These are phyloP conservation scores for Zaprionus lineosus DNA, from an alignment of 2,888 invertebrate species.

Conservation along the genomic window DNA sequence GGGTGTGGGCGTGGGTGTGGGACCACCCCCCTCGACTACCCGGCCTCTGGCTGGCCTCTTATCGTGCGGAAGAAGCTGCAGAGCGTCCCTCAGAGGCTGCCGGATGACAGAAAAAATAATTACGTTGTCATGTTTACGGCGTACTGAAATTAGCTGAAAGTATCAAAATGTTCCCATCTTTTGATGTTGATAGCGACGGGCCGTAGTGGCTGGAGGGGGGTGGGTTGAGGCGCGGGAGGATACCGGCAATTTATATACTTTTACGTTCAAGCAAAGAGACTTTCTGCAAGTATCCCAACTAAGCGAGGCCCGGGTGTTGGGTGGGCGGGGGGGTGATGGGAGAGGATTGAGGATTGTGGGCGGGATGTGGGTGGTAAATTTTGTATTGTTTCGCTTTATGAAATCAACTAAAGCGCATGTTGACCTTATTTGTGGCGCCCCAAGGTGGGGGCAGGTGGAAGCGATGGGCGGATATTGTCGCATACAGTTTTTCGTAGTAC, in stretches of 20 bases:
- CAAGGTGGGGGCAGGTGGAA: constrained; percentile 2
- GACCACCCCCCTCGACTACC: not conserved
- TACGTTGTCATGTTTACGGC: constrained; percentile 77
- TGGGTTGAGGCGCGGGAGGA: too few species aligned
- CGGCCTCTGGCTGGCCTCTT: constrained; percentile 34
- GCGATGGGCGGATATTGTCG: constrained; percentile 77
- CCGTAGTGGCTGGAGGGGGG: constrained; percentile 17
- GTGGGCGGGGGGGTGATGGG: too few species aligned
- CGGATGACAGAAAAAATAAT: constrained; percentile 69
- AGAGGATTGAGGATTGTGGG: not conserved
- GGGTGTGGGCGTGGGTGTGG: too few species aligned
- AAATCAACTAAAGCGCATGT: constrained; percentile 64
- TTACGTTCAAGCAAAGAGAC: too few species aligned
- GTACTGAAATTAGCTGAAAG: constrained; percentile 74
- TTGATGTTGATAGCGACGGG: constrained; percentile 62
- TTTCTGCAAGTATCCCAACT: too few species aligned
- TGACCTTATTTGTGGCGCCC: constrained; percentile 61
- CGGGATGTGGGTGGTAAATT: too few species aligned
- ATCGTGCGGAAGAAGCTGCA: constrained; percentile 2
- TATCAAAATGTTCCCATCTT: constrained; percentile 66
- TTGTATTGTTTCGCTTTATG: constrained; percentile 50
- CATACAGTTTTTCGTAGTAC: constrained; percentile 45
- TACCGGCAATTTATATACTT: constrained; percentile 30
- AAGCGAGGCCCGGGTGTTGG: too few species aligned
- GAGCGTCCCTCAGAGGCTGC: constrained; percentile 32